Evolutionary conservation across 2,797 vertebrate species (phyloP), one percentile per base, ranked within the genome.

Genomic region (Sebastes umbrosus): DNA sequence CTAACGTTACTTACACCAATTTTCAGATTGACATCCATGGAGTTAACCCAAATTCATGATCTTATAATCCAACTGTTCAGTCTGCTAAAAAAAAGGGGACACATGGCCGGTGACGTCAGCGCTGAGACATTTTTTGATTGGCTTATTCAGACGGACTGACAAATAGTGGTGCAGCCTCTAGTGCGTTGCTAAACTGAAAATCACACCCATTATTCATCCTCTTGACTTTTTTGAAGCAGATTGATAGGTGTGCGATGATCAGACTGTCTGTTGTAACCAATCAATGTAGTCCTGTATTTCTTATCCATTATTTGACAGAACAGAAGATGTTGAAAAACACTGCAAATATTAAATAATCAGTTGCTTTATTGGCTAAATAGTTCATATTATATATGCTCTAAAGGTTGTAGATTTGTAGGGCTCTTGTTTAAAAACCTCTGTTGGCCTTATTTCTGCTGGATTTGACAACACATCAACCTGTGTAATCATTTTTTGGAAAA

Each of bases 31-130:
- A 92, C 83, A 54, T 92, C 84, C 74, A 84, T 78, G 87, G 87
- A 88, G 83, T 80, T 94, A 95, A 95, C 94, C 91, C 87, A 94
- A 86, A 94, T 93, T 91, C 79, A 62, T 92, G 90, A 91, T 90
- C 59, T 93, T 91, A 92, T 93, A 93, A 94, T 34, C 32, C 32
- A 34, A 34, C 32, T 34, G 32, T 93, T 91, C 81, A 84, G 81
- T 78, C 87, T 82, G 84, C 77, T 63, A 60, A 71, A 84, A 84
- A 86, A 55, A 43, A 32, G 3, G 59, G 71, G 46, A 52, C 83
- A 87, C 81, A 73, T 83, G 79, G 68, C 22, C 46, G 57, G 3
- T 88, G 88, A 91, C 65, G 73, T 91, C 64, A 72, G 59, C 1
- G 9, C 46, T 12, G 43, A 72, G 75, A 63, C 2, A 1, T 31